Conservation (phyloP, 2,797 vertebrate species). For the Gephyroberyx darwinii region DNA sequence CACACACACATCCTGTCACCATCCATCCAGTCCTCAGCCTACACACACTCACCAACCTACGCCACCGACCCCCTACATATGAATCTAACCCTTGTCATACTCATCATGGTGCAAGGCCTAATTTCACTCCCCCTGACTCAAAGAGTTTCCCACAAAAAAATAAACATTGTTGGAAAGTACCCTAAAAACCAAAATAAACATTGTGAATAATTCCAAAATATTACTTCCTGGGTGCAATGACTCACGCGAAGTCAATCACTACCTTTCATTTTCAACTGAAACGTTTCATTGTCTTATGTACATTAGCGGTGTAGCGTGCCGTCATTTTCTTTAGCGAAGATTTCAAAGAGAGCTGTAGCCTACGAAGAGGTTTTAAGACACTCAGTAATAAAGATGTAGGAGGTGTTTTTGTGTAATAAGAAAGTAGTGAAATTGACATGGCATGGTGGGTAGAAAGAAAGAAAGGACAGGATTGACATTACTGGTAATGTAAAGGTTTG, state of each 20-base stretch:
- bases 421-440: slow-evolving; percentile 4
- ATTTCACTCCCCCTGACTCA: slow-evolving; percentile 5
- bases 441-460: not conserved
- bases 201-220: slow-evolving; percentile 2
- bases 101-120: slow-evolving; percentile 10
- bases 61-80: slow-evolving; percentile 9
- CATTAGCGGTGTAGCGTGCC: not conserved
- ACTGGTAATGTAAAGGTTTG: not conserved
- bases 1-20: slow-evolving; percentile 62
- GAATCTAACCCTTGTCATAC: slow-evolving; percentile 10
- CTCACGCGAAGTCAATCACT: slow-evolving; percentile 28
- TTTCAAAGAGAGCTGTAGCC: too few species aligned
- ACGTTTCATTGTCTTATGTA: not conserved
- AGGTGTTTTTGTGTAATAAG: not conserved
- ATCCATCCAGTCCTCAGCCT: slow-evolving; percentile 33
- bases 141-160: not conserved
- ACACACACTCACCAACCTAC: slow-evolving; percentile 17
- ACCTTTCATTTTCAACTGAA: slow-evolving; percentile 48
- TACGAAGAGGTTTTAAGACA: not conserved
- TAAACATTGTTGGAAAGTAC: slow-evolving; percentile 19
- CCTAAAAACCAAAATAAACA: slow-evolving; percentile 15
- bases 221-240: slow-evolving; percentile 25
- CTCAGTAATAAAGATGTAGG: not conserved
- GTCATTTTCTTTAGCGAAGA: too few species aligned
- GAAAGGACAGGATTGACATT: not conserved